These are phyloP conservation scores for Coracopsis vasa DNA, from an alignment of 2,113 vertebrate species.

Conservation along the genomic window DNA sequence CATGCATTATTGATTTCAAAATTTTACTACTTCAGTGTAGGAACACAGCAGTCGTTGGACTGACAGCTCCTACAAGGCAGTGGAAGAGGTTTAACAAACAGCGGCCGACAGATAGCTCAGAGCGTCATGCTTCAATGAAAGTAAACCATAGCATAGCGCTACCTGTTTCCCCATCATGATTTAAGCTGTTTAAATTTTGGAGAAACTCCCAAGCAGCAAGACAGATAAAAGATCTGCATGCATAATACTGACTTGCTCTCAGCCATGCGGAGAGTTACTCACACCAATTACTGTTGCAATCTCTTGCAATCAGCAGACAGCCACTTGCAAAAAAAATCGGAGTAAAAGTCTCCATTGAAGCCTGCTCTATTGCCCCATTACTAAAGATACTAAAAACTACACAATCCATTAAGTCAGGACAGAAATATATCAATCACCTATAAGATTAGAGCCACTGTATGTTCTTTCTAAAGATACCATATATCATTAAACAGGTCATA, in stretches of 20 bases:
- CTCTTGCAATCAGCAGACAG: constrained; percentile 25
- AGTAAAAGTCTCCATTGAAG: neutral
- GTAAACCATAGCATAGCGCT: neutral
- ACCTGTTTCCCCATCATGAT: neutral
- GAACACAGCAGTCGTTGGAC: neutral
- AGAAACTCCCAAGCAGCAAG: constrained; percentile 7
- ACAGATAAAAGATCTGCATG: constrained; percentile 1
- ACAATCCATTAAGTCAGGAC: neutral
- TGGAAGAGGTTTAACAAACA: neutral
- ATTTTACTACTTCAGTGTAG: neutral
- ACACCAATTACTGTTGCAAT: constrained; percentile 38
- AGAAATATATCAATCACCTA: neutral
- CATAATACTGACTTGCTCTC: neutral
- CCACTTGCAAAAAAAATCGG: neutral
- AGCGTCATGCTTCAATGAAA: neutral
- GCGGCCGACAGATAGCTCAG: neutral
- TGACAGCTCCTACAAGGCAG: neutral
- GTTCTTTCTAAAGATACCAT: neutral
- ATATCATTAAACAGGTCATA: neutral
- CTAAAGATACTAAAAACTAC: neutral
- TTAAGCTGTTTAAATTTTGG: constrained; percentile 26
- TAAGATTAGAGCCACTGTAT: neutral
- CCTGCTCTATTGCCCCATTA: neutral
- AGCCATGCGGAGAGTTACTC: constrained; percentile 8
- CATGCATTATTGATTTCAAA: constrained; percentile 64